Percentiles rank a stretch among this genome's conserved stretches.
These are phyloP conservation scores for Chironomus riparius DNA, from an alignment of 2,888 invertebrate species.

Conservation along the genomic window DNA sequence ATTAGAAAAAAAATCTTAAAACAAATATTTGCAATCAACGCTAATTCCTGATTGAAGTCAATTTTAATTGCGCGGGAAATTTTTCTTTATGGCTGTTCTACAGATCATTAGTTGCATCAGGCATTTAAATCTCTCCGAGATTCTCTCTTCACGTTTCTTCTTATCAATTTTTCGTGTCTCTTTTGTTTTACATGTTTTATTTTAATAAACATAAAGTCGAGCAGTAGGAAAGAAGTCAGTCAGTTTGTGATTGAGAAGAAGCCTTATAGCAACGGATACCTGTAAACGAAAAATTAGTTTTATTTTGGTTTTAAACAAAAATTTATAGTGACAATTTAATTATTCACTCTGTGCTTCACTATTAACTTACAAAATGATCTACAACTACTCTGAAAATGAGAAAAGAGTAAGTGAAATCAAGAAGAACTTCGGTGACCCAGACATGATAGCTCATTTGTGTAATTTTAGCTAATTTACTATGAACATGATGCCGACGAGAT, in stretches of 20 bases:
- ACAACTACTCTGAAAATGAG: slow-evolving; percentile 10
- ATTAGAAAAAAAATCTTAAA: too few relatives aligned
- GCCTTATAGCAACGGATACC: neutral
- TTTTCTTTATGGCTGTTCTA: too few relatives aligned
- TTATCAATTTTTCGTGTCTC: neutral
- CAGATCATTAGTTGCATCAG: too few relatives aligned
- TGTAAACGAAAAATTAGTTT: neutral
- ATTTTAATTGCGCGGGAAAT: too few relatives aligned
- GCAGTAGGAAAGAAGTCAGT: neutral
- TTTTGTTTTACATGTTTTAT: neutral
- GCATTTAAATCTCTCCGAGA: neutral
- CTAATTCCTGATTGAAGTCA: too few relatives aligned
- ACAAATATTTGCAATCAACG: too few relatives aligned
- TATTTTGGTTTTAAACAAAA: neutral
- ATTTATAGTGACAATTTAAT: neutral
- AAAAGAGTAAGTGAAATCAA: neutral
- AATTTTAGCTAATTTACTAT: slow-evolving; percentile 1
- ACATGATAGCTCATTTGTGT: neutral
- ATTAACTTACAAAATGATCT: neutral
- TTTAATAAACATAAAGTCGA: neutral
- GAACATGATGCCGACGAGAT: slow-evolving; percentile 9
- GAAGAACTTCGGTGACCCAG: neutral
- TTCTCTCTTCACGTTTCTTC: neutral
- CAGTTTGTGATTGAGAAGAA: neutral
- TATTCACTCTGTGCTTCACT: neutral